phyloP scores from a whole-genome alignment of 2,888 invertebrate genomes.

The Papilio gigon region DNA sequence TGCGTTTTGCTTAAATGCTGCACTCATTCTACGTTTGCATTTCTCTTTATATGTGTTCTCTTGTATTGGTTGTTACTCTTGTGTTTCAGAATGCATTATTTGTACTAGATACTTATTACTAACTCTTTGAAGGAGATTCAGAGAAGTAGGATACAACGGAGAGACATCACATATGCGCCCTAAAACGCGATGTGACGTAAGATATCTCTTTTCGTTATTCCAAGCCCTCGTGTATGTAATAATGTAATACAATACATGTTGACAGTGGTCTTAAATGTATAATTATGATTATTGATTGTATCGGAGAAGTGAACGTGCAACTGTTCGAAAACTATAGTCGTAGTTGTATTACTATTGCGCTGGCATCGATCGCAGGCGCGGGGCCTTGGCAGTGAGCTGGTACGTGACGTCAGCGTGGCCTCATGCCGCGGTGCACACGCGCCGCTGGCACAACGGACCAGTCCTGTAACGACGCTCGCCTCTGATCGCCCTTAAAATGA shows the following conservation, averaged over 20 bases:
- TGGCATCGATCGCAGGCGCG: constrained; percentile 61
- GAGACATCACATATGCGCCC: no score
- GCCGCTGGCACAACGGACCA: not conserved
- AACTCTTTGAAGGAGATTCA: no score
- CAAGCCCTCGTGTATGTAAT: no score
- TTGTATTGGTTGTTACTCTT: not conserved
- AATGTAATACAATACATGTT: no score
- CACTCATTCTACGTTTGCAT: not conserved
- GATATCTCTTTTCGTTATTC: no score
- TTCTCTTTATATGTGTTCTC: not conserved
- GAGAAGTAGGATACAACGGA: no score
- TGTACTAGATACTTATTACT: no score
- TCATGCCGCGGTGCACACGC: constrained; percentile 42
- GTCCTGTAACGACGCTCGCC: not conserved
- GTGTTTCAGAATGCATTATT: not conserved
- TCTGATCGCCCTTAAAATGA: not conserved
- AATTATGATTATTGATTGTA: constrained; percentile 8
- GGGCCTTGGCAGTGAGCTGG: constrained; percentile 71
- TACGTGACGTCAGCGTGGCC: constrained; percentile 63
- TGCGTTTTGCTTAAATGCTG: not conserved
- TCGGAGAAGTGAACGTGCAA: constrained; percentile 8
- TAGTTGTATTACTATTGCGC: constrained; percentile 6
- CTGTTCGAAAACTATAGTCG: not conserved
- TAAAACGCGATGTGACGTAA: no score
- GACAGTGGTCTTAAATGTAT: not conserved